Percentiles rank a stretch among this genome's conserved stretches.
These are phyloP conservation scores for Sebastes dallii DNA, from an alignment of 2,797 vertebrate genomes.

Conservation along the genomic window DNA sequence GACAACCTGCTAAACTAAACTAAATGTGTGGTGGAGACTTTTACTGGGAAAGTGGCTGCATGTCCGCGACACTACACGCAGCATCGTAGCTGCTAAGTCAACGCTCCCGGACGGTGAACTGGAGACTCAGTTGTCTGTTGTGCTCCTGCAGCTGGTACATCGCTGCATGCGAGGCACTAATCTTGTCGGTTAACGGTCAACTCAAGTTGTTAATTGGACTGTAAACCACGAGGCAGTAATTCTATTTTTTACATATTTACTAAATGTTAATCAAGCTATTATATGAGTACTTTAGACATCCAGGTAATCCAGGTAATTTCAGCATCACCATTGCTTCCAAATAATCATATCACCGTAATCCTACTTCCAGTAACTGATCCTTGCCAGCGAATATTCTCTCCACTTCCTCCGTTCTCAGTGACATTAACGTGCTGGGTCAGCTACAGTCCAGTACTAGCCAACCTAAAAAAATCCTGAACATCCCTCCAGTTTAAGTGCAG, in stretches of 20 bases:
- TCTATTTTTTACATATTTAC: neutral
- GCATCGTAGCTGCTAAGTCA: no score
- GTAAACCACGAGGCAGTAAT: no score
- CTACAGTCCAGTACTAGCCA: neutral
- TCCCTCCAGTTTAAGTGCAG: conserved; percentile 4
- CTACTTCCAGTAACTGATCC: neutral
- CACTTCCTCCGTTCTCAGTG: neutral
- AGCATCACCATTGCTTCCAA: neutral
- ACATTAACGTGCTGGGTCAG: conserved; percentile 5
- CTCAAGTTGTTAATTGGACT: no score
- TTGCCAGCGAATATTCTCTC: neutral
- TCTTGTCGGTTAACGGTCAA: no score
- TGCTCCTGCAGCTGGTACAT: no score
- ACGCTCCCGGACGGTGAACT: no score
- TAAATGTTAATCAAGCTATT: neutral
- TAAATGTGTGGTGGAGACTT: no score
- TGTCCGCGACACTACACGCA: no score
- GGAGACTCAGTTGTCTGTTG: no score
- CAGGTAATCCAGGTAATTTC: neutral
- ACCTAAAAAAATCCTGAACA: neutral
- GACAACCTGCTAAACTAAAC: no score
- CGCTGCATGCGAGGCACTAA: no score
- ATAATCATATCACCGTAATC: neutral
- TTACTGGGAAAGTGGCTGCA: no score
- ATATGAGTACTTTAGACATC: neutral